phyloP scores from a whole-genome alignment of 2,797 vertebrate genomes.

The Eulemur mongoz region DNA sequence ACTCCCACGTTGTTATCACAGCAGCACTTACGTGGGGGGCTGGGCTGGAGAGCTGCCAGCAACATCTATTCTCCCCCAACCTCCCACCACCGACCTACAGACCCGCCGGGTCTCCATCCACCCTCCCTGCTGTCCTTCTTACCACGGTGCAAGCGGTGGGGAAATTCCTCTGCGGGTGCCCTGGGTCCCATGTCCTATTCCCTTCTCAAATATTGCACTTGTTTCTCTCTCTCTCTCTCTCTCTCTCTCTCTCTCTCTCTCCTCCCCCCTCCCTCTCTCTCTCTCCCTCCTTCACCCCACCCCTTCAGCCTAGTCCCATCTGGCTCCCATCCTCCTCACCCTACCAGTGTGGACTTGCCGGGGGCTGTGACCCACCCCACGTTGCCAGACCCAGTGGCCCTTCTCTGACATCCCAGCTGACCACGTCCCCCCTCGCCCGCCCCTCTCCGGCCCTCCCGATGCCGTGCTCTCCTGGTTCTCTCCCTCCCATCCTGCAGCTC shows the following conservation, averaged over 20 bases:
- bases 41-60: background rate
- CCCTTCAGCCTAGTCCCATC: background rate
- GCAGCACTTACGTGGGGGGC: background rate
- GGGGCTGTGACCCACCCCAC: rapidly evolving
- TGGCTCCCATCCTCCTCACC: background rate
- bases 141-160: rapidly evolving
- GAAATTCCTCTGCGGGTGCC: background rate
- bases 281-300: rapidly evolving
- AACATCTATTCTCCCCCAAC: background rate
- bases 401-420: no score
- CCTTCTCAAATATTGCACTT: background rate
- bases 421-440: background rate
- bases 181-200: background rate
- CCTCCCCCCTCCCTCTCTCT: no score
- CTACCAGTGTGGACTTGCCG: background rate
- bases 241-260: background rate
- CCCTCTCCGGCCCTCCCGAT: background rate
- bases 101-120: no score
- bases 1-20: background rate
- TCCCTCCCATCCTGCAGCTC: background rate
- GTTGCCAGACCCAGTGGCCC: background rate
- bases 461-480: no score
- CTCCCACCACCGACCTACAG: background rate
- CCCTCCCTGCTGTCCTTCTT: background rate
- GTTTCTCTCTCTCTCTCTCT: background rate